Conservation (phyloP, 2,888 invertebrate species). For the Atethmia centrago region DNA sequence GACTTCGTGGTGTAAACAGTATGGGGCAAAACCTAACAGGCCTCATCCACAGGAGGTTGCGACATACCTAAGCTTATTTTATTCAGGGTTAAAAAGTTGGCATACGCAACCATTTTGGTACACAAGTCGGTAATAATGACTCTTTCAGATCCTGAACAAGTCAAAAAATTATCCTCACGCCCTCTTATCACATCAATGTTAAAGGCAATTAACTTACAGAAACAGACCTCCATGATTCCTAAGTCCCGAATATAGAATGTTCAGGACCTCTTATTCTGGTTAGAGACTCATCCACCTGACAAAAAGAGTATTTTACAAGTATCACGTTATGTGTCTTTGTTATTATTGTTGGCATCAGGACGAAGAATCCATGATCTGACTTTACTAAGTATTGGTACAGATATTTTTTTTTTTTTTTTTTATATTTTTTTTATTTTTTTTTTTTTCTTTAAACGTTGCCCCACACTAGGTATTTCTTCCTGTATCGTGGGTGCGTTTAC, state of each 20-base stretch:
- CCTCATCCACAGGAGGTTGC: slow-evolving; percentile 5
- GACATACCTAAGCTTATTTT: slow-evolving; percentile 14
- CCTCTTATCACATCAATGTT: slow-evolving; percentile 8
- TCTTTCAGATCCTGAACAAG: too few relatives aligned
- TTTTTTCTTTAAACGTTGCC: too few relatives aligned
- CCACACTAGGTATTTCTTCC: too few relatives aligned
- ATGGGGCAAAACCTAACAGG: slow-evolving; percentile 7
- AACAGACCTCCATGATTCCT: slow-evolving; percentile 1
- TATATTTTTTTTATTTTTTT: too few relatives aligned
- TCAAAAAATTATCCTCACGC: slow-evolving; percentile 1
- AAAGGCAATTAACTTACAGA: slow-evolving; percentile 13
- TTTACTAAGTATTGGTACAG: slow-evolving; percentile 7
- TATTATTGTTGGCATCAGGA: slow-evolving; percentile 23
- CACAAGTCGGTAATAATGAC: too few relatives aligned
- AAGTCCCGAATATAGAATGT: slow-evolving; percentile 31
- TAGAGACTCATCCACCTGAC: slow-evolving; percentile 22
- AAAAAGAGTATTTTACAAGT: slow-evolving; percentile 24
- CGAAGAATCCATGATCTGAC: slow-evolving; percentile 21
- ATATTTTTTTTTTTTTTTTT: too few relatives aligned
- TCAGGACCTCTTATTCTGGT: slow-evolving; percentile 28
- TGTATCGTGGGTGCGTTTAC: too few relatives aligned
- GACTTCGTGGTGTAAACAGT: slow-evolving; percentile 9
- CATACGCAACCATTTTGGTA: slow-evolving; percentile 8
- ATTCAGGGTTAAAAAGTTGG: slow-evolving; percentile 15
- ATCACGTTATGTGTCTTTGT: slow-evolving; percentile 17